Evolutionary conservation across 2,797 vertebrate species (phyloP).

Genomic region (Cercopithecus petaurista): DNA sequence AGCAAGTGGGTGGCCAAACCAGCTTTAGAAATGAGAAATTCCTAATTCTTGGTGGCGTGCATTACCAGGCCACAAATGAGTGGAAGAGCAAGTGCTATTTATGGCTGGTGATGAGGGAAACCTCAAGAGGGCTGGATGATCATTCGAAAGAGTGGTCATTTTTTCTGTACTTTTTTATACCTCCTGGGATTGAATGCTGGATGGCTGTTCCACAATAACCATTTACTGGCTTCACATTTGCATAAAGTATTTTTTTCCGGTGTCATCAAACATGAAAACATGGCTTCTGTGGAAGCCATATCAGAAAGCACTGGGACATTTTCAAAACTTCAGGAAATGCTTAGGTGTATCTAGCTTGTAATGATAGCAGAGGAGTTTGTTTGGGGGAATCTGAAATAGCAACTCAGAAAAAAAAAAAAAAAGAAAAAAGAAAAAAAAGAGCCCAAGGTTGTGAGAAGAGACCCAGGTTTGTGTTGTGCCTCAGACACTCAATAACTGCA

Average conservation of each 20-base stretch:
- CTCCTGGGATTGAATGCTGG: not conserved
- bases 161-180: slow-evolving; percentile 41
- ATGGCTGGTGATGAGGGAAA: slow-evolving; percentile 36
- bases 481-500: not conserved
- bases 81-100: slow-evolving; percentile 55
- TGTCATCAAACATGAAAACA: not conserved
- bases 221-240: not conserved
- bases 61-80: slow-evolving; percentile 30
- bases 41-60: not conserved
- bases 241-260: not conserved
- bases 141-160: not conserved
- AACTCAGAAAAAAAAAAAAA: not conserved
- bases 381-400: not conserved
- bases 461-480: not conserved
- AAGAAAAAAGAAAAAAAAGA: not conserved
- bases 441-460: not conserved
- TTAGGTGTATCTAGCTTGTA: not conserved
- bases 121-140: slow-evolving; percentile 40
- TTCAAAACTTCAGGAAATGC: not conserved
- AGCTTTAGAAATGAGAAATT: slow-evolving; percentile 53
- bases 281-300: not conserved
- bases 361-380: not conserved
- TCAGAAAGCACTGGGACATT: slow-evolving; percentile 29
- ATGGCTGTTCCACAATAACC: not conserved
- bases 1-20: slow-evolving; percentile 53